phyloP scores from a whole-genome alignment of 2,113 vertebrate genomes.

The Chaetodon trifascialis region DNA sequence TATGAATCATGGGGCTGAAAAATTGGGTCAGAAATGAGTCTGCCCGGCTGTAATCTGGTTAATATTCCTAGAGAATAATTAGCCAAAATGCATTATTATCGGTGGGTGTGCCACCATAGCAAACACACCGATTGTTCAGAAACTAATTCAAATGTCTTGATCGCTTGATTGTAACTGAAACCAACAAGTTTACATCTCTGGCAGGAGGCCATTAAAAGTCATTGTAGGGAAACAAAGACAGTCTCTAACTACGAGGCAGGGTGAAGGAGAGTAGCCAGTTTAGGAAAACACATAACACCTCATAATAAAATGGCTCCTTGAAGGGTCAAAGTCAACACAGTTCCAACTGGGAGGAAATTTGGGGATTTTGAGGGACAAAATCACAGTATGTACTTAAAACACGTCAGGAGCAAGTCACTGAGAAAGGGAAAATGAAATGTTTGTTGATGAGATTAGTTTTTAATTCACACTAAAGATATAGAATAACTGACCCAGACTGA shows the following conservation, averaged over 20 bases:
- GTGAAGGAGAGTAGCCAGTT: background rate
- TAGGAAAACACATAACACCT: background rate
- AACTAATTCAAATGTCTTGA: constrained; percentile 30
- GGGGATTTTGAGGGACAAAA: background rate
- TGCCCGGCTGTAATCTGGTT: too few relatives aligned
- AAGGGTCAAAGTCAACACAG: constrained; percentile 9
- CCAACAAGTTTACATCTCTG: background rate
- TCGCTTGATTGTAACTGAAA: constrained; percentile 22
- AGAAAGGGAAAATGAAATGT: background rate
- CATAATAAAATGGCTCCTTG: constrained; percentile 10
- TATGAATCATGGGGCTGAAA: too few relatives aligned
- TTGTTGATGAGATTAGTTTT: background rate
- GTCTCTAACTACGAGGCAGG: background rate
- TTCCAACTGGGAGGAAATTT: constrained; percentile 6
- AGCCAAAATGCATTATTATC: constrained; percentile 7
- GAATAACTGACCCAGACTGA: background rate
- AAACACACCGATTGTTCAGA: constrained; percentile 41
- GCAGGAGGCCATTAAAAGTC: constrained; percentile 7
- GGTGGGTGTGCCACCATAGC: background rate
- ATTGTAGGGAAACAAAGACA: constrained; percentile 30
- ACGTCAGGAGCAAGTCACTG: too few relatives aligned
- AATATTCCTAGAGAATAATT: background rate
- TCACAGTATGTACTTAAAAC: too few relatives aligned
- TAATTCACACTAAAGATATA: background rate
- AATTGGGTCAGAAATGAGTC: too few relatives aligned